A percentile compares a stretch with the other conserved stretches of the same genome.
Conservation (phyloP, 2,113 vertebrate genomes). For the Chrysochloris asiatica region DNA sequence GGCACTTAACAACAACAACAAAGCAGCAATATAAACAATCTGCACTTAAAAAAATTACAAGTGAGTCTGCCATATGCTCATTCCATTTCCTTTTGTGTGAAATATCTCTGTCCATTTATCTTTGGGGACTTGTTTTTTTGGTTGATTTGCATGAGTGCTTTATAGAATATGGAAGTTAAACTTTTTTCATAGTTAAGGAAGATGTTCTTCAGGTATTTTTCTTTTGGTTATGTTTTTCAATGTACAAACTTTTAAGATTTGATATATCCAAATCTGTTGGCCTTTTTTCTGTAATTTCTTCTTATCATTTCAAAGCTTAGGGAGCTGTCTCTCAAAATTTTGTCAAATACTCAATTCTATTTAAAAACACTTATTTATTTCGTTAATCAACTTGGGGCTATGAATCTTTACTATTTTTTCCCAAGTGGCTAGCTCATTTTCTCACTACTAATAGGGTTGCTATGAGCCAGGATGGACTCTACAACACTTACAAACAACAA, state of each 20-base stretch:
- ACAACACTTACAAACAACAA: no score
- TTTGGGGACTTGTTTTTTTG: background rate
- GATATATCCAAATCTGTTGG: constrained; percentile 12
- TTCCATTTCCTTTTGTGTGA: constrained; percentile 46
- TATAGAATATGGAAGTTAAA: constrained; percentile 29
- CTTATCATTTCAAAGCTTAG: constrained; percentile 43
- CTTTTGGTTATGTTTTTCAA: constrained; percentile 27
- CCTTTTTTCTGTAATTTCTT: constrained; percentile 50
- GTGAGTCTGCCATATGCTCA: constrained; percentile 43
- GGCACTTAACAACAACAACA: no score
- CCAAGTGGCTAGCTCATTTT: background rate
- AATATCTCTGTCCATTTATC: background rate
- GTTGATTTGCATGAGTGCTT: background rate
- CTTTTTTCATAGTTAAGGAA: background rate
- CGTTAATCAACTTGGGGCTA: constrained; percentile 4
- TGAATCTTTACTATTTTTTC: background rate
- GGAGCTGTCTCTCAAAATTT: constrained; percentile 3
- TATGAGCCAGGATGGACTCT: no score
- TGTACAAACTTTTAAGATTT: background rate
- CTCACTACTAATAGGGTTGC: no score
- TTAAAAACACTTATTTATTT: constrained; percentile 43
- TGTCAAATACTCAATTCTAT: constrained; percentile 1
- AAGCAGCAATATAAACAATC: no score
- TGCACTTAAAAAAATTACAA: no score
- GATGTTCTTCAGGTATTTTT: constrained; percentile 32